Conservation (phyloP, 2,797 vertebrate genomes). For the Antrozous pallidus region DNA sequence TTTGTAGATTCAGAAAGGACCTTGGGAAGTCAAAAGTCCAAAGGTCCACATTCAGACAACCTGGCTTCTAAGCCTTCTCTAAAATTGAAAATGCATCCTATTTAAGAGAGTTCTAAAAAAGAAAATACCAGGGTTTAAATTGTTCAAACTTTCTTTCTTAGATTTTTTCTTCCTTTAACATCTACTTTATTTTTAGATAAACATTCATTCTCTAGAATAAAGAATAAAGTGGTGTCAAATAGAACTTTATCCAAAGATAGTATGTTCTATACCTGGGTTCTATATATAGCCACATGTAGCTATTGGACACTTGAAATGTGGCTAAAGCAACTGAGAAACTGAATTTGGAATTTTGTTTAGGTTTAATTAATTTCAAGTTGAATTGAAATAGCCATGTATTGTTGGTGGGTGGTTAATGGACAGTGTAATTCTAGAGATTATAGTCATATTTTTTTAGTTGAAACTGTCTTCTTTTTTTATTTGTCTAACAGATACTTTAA, state of each 20-base stretch:
- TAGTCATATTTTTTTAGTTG: not conserved
- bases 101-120: not conserved
- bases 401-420: not conserved
- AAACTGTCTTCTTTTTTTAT: not conserved
- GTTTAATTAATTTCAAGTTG: not conserved
- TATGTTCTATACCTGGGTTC: not conserved
- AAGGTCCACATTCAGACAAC: not conserved
- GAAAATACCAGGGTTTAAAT: not conserved
- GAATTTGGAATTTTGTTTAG: constrained; percentile 10
- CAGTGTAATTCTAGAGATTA: not conserved
- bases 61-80: not conserved
- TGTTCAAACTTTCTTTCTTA: not conserved
- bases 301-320: not conserved
- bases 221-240: not conserved
- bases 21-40: constrained; percentile 20
- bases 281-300: not conserved
- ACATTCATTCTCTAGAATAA: not conserved
- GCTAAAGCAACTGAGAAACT: not conserved
- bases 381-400: not conserved
- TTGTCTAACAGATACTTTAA: not conserved
- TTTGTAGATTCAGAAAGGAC: not conserved
- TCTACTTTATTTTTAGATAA: not conserved
- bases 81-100: not conserved
- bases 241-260: not conserved
- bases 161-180: not conserved